Base-by-base conservation (phyloP, 1,140 invertebrate species). In the Uloborus diversus region DNA sequence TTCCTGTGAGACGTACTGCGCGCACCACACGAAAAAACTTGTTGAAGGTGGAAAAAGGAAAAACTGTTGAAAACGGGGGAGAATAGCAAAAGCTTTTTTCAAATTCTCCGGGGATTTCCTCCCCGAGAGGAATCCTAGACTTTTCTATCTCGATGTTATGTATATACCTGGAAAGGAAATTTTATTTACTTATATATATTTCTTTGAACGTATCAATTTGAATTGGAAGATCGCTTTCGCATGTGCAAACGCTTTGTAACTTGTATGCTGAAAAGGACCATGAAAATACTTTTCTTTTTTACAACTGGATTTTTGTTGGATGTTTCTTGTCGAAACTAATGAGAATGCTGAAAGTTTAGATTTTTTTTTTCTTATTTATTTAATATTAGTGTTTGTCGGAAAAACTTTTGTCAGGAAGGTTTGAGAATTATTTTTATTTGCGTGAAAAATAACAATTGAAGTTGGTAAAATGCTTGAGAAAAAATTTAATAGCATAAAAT, bases 121-220 rank as follows among this genome's bases (percentile, higher is more conserved):
- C 35, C 30, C 32, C 2, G 30, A 25, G 17, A 27, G 9, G 49
- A 70, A 32, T 70, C 57, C 51, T 20, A 53, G 56, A 59, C 25
- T 59, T 59, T 14, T 17, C 33, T 35, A 23, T 42, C 25, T 47
- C 33, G 42, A 27, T 71, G 33, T 71, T 17, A 20, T 35, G 51
- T 35, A 53, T 33, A 53, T 28, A 25, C 17, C 17, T n/a, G 13
- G 28, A 61, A 59, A 28, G 53, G 25, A 27, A 59, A 71, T 71
- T 68, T 71, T 71, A 71, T 71, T 71, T 71, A 71, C 69, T 71
- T 49, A 71, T 71, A 71, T 71, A 51, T 71, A 61, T 59, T 61
- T 71, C 35, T 61, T 20, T 23, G 30, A 59, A 71, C 59, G 35
- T 71, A 71, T 71, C 69, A 71, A 71, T 61, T 30, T 53, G 33